These are phyloP conservation scores for Nothocercus nigrocapillus DNA, from an alignment of 2,113 vertebrate genomes.

Conservation along the genomic window DNA sequence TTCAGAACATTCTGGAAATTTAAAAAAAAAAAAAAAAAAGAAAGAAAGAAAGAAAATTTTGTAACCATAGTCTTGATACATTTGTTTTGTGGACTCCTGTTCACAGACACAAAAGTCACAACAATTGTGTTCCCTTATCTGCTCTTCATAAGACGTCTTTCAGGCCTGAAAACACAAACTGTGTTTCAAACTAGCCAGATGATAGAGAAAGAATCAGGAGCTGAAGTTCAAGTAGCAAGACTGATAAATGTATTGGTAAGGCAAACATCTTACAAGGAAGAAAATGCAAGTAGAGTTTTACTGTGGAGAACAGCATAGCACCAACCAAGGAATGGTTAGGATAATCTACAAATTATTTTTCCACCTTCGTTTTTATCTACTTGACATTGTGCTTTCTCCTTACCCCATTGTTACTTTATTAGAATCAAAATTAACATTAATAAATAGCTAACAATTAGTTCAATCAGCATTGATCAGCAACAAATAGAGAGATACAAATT, in stretches of 20 bases:
- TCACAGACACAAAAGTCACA: background rate
- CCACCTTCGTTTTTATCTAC: background rate
- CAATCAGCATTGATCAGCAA: background rate
- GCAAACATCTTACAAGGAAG: background rate
- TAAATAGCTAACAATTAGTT: background rate
- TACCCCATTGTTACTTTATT: background rate
- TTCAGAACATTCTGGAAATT: background rate
- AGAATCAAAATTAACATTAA: background rate
- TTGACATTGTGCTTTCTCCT: background rate
- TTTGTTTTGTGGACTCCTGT: background rate
- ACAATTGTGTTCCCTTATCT: background rate
- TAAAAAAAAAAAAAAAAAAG: too few relatives aligned
- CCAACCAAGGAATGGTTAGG: background rate
- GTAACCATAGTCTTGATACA: background rate
- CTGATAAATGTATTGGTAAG: background rate
- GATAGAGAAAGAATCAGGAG: background rate
- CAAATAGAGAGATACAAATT: background rate
- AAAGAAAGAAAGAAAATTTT: background rate
- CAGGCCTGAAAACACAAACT: background rate
- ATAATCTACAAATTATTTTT: background rate
- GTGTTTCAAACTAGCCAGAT: background rate
- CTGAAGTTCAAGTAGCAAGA: background rate
- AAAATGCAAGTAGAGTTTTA: background rate
- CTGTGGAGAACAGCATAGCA: background rate
- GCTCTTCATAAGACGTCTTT: background rate